A percentile compares a stretch with the other conserved stretches of the same genome.
phyloP scores from a whole-genome alignment of 2,797 vertebrate genomes.

The Lerista edwardsae region DNA sequence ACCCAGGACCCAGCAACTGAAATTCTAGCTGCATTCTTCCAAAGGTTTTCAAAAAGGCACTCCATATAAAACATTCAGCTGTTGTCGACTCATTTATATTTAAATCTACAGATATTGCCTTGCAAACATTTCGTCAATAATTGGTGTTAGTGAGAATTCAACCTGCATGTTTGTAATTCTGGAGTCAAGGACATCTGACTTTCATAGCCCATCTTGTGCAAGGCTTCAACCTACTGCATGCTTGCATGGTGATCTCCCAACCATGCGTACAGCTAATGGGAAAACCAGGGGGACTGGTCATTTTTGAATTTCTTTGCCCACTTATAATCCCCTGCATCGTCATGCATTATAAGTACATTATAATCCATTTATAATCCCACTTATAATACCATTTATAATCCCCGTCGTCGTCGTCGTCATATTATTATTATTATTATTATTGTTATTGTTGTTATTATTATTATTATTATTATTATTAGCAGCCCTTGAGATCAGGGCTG shows the following conservation, averaged over 20 bases:
- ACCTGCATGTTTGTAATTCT: neutral
- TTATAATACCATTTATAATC: too few species aligned
- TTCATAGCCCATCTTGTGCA: neutral
- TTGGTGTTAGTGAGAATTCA: neutral
- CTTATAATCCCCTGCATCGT: neutral
- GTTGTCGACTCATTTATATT: neutral
- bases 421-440: too few species aligned
- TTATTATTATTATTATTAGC: too few species aligned
- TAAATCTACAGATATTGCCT: neutral
- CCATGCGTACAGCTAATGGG: neutral
- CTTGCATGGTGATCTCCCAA: neutral
- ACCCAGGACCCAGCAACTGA: slow-evolving; percentile 3
- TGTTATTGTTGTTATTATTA: too few species aligned
- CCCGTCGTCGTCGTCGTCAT: too few species aligned
- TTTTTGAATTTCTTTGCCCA: neutral
- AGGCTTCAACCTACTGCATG: neutral
- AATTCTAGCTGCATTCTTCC: slow-evolving; percentile 17
- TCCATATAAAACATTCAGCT: slow-evolving; percentile 1
- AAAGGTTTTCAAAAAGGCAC: neutral
- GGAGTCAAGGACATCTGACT: neutral
- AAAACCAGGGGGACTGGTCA: neutral
- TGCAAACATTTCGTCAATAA: neutral
- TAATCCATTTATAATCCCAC: too few species aligned
- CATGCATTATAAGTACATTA: too few species aligned
- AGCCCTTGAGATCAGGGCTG: too few species aligned